Base-by-base conservation (phyloP, 2,888 invertebrate genomes). In the Fragum whitleyi region DNA sequence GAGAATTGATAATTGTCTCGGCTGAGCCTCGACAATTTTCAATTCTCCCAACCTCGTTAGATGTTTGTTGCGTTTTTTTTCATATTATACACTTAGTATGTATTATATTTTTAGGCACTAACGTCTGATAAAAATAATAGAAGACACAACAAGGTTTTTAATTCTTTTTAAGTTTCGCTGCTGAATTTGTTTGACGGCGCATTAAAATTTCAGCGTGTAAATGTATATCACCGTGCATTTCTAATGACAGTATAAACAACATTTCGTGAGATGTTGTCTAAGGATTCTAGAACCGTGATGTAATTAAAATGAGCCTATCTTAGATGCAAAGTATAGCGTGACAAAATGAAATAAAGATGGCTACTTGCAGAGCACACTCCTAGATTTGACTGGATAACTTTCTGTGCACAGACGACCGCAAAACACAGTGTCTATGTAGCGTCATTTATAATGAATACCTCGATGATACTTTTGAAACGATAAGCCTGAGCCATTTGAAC, bases 331-430 rank as follows among this genome's bases (percentile, higher is more conserved):
- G 2, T 3, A 23, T 57, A 47, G 57, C 57, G 57, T 57, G 57
- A 57, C 57, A 57, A 23, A 53, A 53, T 28, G 16, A 57, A 26
- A 28, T 47, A 47, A 47, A 19, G 47, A 47, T 47, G 47, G 28
- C 23, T 26, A 19, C 57, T 28, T 57, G 57, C 57, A 57, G 7
- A 9, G 14, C 21, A 23, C 57, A 57, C 57, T 14, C 57, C 57
- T 11, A 26, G 16, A 14, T 16, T 21, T 5, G 26, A 28, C 28
- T 19, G 16, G 26, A 53, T 21, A 53, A 28, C 16, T 23, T 26
- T 57, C 11, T 57, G 7, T 57, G 57, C 21, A 23, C 57, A 57
- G 57, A 57, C 57, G 26, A 57, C 57, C 57, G 26, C 57, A 57
- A 23, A 57, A 3, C 1, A 23, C 53, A n/a, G 1, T 23, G n/a